Base-by-base conservation (phyloP, 1,140 invertebrate genomes). In the Sycophaga agraensis region DNA sequence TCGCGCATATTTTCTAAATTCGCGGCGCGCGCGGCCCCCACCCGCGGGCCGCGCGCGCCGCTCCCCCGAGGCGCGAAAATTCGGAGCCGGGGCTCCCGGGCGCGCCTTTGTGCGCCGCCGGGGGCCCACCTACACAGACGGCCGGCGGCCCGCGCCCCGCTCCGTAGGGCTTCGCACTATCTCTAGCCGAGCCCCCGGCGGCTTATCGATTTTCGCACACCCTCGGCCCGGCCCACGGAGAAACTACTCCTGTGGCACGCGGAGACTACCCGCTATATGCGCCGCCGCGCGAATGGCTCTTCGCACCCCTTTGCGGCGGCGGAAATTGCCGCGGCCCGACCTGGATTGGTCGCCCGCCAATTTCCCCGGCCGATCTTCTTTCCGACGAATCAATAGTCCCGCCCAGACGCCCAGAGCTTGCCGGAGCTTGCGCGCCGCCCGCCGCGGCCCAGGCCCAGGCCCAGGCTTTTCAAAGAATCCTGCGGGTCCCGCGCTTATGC, bases 201-300 rank as follows among this genome's bases (percentile, higher is more conserved):
- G 40, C 17, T 53, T 60, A 60, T 60, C 59, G 59, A 60, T 60
- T 60, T 60, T 60, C 59, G 26, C 50, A 28, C 40, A 24, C n/a
- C n/a, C 39, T 37, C 11, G 17, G 4, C 17, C 5, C 3, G 35
- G 31, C 9, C 9, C 11, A 9, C 4, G 8, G 40, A 39, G 17
- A 48, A 49, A 58, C 31, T 46, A 48, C 56, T 49, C 35, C 12
- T 19, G n/a, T n/a, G 26, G 17, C 4, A 48, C n/a, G 21, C 3
- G 9, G 19, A 46, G 31, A 21, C 28, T 24, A 46, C 26, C 14
- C 31, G 35, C 45, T 26, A n/a, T n/a, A n/a, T n/a, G n/a, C n/a
- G n/a, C n/a, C n/a, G 16, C 11, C 26, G 48, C 5, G 22, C 22
- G 34, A 58, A 40, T 49, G 56, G 19, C 12, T 59, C 22, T 31